Base-by-base conservation (phyloP, 2,113 vertebrate species). In the Scophthalmus maximus region DNA sequence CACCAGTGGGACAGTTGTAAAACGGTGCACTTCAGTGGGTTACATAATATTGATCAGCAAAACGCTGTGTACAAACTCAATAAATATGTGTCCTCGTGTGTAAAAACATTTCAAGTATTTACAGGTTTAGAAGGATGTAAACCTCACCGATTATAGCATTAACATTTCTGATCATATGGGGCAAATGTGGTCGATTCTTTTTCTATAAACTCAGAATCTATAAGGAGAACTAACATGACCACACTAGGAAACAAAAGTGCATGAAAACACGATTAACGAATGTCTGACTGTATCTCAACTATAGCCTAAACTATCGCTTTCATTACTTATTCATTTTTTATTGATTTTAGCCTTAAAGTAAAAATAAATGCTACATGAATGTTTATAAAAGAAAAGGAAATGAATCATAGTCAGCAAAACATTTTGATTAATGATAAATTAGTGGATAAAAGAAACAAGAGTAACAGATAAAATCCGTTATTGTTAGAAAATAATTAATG, bases 11-110 rank as follows among this genome's bases (percentile, higher is more conserved):
- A 68, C 42, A 68, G 38, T 80, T 36, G 66, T 83, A 44, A 76
- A 64, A 42, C 23, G 5, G 6, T 46, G 23, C 27, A 47, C 32
- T 66, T 79, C 71, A 51, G 5, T 64, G 34, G 32, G 32, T 68
- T 60, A 36, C 51, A 57, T 26, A 7, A 15, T 82, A 81, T 79
- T 78, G 78, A 82, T 84, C 58, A 22, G 32, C 8, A 12, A 52
- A 58, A 27, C 51, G 30, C 22, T 68, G 47, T 29, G 62, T 8
- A 34, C n/a, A 59, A 73, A 76, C 49, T 62, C 61, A 60, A 61
- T 58, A 73, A 79, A 70, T 58, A 26, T 57, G 51, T 60, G 50
- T 15, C 25, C 29, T 64, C 42, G 61, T 32, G 36, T n/a, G 51
- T 10, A 12, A 36, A 34, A 32, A 47, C 66, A 30, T 15, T 69